These are phyloP conservation scores for Drosophila leontia DNA, from an alignment of 1,140 invertebrate species.

Conservation along the genomic window DNA sequence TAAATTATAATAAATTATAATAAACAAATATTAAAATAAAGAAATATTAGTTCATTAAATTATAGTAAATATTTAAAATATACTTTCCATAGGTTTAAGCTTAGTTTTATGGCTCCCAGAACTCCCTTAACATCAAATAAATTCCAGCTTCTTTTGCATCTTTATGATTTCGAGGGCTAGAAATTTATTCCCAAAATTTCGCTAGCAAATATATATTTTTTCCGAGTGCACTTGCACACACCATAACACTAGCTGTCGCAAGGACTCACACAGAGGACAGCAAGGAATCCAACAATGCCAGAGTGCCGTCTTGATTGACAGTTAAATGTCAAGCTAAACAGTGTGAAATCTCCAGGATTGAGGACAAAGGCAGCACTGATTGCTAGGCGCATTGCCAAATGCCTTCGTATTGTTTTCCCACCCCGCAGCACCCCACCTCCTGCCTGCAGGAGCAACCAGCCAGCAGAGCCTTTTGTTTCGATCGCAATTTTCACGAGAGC, in stretches of 20 bases:
- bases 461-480: slow-evolving; percentile 62
- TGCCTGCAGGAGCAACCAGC: slow-evolving; percentile 6
- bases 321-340: slow-evolving; percentile 82
- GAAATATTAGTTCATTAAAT: no score
- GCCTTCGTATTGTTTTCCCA: slow-evolving; percentile 71
- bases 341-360: slow-evolving; percentile 68
- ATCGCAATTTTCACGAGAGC: slow-evolving; percentile 38
- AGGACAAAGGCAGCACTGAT: slow-evolving; percentile 74
- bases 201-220: neutral
- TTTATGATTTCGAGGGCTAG: neutral
- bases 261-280: slow-evolving; percentile 39
- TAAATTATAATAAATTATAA: no score
- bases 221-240: slow-evolving; percentile 13
- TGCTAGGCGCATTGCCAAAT: slow-evolving; percentile 74
- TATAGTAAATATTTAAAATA: no score
- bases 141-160: neutral
- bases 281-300: slow-evolving; percentile 59
- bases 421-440: slow-evolving; percentile 15
- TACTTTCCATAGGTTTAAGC: no score
- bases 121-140: neutral
- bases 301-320: slow-evolving; percentile 67
- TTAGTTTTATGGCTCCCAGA: neutral
- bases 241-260: slow-evolving; percentile 5
- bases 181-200: neutral
- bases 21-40: no score